phyloP scores from a whole-genome alignment of 1,140 invertebrate species.

The Phymastichus coffea region DNA sequence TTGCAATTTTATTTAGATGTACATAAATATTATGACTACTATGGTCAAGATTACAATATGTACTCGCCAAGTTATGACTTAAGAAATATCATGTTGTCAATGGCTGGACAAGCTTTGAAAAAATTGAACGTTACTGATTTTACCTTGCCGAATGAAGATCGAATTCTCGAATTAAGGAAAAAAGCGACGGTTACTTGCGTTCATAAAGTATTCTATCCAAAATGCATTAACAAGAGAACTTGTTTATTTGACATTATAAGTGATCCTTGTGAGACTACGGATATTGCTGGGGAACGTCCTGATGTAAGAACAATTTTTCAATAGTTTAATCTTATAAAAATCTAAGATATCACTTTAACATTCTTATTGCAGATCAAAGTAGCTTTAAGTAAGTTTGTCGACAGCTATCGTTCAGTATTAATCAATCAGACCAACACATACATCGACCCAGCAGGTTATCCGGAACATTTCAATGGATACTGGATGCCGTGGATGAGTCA shows the following conservation, averaged over 20 bases:
- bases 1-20: not conserved
- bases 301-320: not conserved
- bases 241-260: slow-evolving; percentile 6
- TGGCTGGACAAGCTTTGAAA: not conserved
- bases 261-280: slow-evolving; percentile 11
- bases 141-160: not conserved
- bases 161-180: not conserved
- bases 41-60: not conserved
- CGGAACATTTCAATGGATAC: slow-evolving; percentile 10
- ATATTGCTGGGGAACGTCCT: not conserved
- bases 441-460: slow-evolving; percentile 5
- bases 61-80: slow-evolving; percentile 6
- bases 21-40: not conserved
- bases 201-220: not conserved
- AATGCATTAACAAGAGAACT: not conserved
- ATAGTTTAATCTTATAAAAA: too few species aligned
- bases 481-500: slow-evolving; percentile 17
- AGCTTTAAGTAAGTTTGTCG: not conserved
- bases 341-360: too few species aligned
- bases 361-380: not conserved
- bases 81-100: not conserved
- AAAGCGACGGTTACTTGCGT: not conserved
- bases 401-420: not conserved
- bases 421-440: slow-evolving; percentile 8
- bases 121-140: not conserved